phyloP scores from a whole-genome alignment of 2,888 invertebrate genomes.

The Amblyjoppa proteus region DNA sequence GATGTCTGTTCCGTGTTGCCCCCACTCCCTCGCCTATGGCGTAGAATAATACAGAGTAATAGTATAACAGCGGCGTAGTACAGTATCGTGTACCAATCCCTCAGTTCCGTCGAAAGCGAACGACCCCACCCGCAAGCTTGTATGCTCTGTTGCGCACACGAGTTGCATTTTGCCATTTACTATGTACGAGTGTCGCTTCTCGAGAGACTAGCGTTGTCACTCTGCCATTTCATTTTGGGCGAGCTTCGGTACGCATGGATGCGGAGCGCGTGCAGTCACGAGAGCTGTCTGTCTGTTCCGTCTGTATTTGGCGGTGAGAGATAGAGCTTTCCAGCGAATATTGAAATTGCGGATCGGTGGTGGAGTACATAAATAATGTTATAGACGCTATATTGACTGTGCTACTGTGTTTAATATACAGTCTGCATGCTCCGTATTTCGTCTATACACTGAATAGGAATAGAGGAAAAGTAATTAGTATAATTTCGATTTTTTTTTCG shows the following conservation, averaged over 20 bases:
- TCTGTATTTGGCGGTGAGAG: conserved; percentile 59
- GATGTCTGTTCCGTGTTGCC: conserved; percentile 35
- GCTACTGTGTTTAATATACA: conserved; percentile 44
- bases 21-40: not conserved
- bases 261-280: conserved; percentile 49
- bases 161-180: conserved; percentile 62
- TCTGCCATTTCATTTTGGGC: conserved; percentile 79
- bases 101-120: conserved; percentile 56
- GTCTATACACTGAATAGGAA: not conserved
- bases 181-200: conserved; percentile 50
- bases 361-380: conserved; percentile 68
- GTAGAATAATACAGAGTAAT: conserved; percentile 40
- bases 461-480: not conserved
- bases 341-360: conserved; percentile 60
- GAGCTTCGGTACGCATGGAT: conserved; percentile 65
- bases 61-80: conserved; percentile 48
- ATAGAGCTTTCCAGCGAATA: conserved; percentile 66
- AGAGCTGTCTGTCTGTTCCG: conserved; percentile 62
- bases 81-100: conserved; percentile 67
- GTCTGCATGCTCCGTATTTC: not conserved
- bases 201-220: conserved; percentile 64
- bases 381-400: conserved; percentile 59
- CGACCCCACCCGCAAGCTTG: conserved; percentile 50
- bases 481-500: not conserved
- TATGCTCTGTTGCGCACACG: conserved; percentile 67